phyloP scores from a whole-genome alignment of 53 echinoderm and acorn worm species.

The Antedon mediterranea region DNA sequence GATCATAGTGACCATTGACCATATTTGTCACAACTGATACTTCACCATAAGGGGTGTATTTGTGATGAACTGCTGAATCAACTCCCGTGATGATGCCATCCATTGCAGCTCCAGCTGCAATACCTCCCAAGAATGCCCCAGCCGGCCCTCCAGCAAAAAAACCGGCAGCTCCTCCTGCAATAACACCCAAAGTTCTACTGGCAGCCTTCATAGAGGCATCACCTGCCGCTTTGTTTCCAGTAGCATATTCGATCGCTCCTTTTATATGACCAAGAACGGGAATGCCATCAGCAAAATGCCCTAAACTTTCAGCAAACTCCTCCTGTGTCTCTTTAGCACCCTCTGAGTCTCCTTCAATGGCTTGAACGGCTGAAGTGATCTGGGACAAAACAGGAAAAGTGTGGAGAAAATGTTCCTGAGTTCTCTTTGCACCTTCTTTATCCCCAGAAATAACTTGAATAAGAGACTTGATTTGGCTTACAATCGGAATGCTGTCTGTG shows the following conservation, averaged over 20 bases:
- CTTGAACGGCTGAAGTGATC: no score
- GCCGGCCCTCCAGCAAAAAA: slow-evolving; percentile 6
- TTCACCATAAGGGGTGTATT: slow-evolving; percentile 7
- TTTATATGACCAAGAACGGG: slow-evolving; percentile 11
- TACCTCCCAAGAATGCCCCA: slow-evolving; percentile 9
- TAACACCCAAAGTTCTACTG: slow-evolving; percentile 4
- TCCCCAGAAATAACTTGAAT: no score
- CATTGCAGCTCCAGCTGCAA: slow-evolving; percentile 13
- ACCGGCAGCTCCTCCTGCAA: slow-evolving; percentile 10
- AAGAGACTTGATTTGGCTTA: no score
- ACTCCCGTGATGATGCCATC: slow-evolving; percentile 14
- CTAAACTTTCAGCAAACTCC: no score
- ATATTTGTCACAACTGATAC: slow-evolving; percentile 4
- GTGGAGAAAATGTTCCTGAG: no score
- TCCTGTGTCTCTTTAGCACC: no score
- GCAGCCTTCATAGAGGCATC: slow-evolving; percentile 12
- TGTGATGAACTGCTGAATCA: slow-evolving; percentile 1
- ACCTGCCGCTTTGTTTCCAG: neutral
- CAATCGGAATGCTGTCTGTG: no score
- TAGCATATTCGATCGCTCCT: no score
- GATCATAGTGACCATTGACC: slow-evolving; percentile 1
- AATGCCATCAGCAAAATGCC: slow-evolving; percentile 4
- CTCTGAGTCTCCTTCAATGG: no score
- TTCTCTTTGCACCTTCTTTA: no score
- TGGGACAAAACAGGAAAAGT: no score